Evolutionary conservation across 2,113 vertebrate genomes (phyloP).

Genomic region (Pseudorhombus dupliciocellatus): DNA sequence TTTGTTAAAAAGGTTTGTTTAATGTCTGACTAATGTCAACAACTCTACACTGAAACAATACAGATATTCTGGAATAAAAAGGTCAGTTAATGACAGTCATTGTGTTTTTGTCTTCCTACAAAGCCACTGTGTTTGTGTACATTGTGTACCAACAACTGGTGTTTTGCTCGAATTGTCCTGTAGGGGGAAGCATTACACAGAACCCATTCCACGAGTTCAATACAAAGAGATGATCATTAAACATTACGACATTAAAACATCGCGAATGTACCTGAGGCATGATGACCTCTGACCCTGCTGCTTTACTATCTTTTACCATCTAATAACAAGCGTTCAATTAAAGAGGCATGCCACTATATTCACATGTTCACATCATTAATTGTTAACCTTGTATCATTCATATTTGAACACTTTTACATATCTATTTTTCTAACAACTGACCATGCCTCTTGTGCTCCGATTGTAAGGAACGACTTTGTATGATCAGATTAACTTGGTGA

Average conservation of each 20-base stretch:
- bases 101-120: neutral
- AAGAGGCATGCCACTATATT: too few species aligned
- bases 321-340: neutral
- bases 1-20: neutral
- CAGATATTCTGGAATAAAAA: neutral
- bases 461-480: neutral
- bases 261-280: neutral
- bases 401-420: neutral
- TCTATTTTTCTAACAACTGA: neutral
- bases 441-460: neutral
- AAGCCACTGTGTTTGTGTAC: neutral
- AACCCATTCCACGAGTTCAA: neutral
- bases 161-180: conserved; percentile 50
- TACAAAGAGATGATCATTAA: neutral
- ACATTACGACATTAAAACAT: neutral
- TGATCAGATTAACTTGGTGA: conserved; percentile 15
- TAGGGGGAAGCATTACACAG: conserved; percentile 62
- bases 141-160: neutral
- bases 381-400: neutral
- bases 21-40: too few species aligned
- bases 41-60: too few species aligned
- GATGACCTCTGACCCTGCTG: neutral
- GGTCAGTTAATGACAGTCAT: neutral
- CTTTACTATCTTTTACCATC: neutral
- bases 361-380: neutral